Base-by-base conservation (phyloP, 2,888 invertebrate species). In the Lasius fuliginosus region DNA sequence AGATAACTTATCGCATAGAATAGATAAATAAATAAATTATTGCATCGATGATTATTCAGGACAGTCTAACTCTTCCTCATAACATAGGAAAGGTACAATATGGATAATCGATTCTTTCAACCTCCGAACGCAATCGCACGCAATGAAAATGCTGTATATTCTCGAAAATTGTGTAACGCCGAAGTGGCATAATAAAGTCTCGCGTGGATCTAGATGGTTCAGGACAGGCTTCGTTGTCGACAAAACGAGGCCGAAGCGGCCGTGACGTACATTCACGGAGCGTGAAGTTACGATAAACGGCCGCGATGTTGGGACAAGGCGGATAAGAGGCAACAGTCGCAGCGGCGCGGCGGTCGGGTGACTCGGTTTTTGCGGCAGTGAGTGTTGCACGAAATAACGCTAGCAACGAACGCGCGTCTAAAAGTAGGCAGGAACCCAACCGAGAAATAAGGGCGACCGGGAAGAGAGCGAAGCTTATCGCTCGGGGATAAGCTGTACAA, bases 261-360 rank as follows among this genome's bases (percentile, higher is more conserved):
- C 82, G 68, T 83, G 74, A 83, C 76, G 85, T 83, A 85, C 75
- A 83, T 83, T 85, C 76, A 83, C 85, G 83, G 46, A 85, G 85
- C 85, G 83, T 85, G 83, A 85, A 83, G 83, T 83, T 76, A 85
- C 83, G 85, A 85, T 83, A 83, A 85, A 85, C 85, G 85, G 76
- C 65, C 82, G 68, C 40, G 83, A 85, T 83, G 83, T 76, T 67
- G 83, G 46, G 85, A 82, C 71, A 69, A 56, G 65, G 42, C 82
- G 82, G 83, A 83, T 84, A 69, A 82, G 69, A 67, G 83, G 73
- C 79, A 49, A 42, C 74, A 60, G 79, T 42, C 62, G 81, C 67
- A n/a, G 75, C 67, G 27, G 73, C 82, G 75, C 67, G 27, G 73
- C 82, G 42, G 42, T 58, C 18, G 75, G 76, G 53, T 82, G 77